Evolutionary conservation across 2,113 vertebrate genomes (phyloP), one percentile per base, ranked within the genome.

Genomic region (Galeopterus variegatus): DNA sequence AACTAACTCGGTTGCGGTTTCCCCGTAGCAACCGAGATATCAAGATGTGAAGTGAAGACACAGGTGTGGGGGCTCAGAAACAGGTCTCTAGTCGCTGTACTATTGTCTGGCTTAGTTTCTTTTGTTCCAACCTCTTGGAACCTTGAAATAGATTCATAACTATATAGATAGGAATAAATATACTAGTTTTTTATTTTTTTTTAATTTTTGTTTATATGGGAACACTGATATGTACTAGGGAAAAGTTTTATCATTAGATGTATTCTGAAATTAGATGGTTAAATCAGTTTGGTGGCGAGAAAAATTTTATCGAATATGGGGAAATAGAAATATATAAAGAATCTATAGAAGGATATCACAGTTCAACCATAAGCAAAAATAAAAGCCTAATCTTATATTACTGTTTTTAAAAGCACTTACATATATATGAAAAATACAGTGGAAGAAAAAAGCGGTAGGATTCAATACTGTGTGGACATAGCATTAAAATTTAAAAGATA

Each of bases 271-370:
- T 62, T 67, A 95, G 13, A 9, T 69, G 36, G 11, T 36, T 85
- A 73, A 45, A n/a, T 33, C 50, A 80, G 19, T 69, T 33, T 79
- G 50, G 60, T 77, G 50, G 2, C 85, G 67, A 69, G n/a, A 64
- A 33, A 88, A 84, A 56, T 70, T 21, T 1, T 5, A 45, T 8
- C 36, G 36, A 77, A 87, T 73, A 77, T 33, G 56, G 11, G 81
- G 56, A 76, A 88, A 67, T 28, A 81, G 62, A 70, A 93, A 95
- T 45, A 65, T 33, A 64, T 0, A 95, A 77, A 54, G 24, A 90
- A 58, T 64, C 13, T 67, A 9, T 60, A 91, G 54, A 69, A 82
- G 15, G 11, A 73, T 54, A 50, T 50, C 69, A 6, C 41, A 60
- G 36, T 50, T 13, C 18, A 76, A 50, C 7, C 28, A 70, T n/a